A percentile compares a stretch with the other conserved stretches of the same genome.
Evolutionary conservation across 2,113 vertebrate species (phyloP).

Genomic region (Carlito syrichta): DNA sequence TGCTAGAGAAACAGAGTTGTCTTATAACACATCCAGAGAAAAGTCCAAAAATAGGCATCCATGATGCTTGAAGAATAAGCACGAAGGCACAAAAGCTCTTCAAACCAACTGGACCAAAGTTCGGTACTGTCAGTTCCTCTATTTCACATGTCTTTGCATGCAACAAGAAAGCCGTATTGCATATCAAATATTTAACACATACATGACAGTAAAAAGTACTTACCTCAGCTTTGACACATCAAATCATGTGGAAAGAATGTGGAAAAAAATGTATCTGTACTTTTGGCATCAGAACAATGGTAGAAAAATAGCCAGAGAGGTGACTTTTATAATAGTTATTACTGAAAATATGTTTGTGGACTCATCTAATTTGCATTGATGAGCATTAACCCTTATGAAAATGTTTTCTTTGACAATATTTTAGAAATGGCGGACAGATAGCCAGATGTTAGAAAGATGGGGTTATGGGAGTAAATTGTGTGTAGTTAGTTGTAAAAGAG

Average conservation of each 20-base stretch:
- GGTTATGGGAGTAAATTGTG: too few relatives aligned
- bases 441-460: too few relatives aligned
- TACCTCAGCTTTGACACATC: background rate
- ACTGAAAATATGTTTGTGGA: conserved; percentile 18
- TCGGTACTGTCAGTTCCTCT: background rate
- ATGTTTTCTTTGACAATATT: background rate
- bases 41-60: background rate
- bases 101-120: background rate
- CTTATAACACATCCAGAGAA: background rate
- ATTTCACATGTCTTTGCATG: background rate
- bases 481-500: too few relatives aligned
- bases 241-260: background rate
- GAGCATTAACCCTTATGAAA: conserved; percentile 19
- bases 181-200: conserved; percentile 4
- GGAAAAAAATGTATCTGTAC: background rate
- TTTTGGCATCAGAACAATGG: background rate
- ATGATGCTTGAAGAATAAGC: background rate
- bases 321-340: background rate
- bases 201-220: background rate
- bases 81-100: background rate
- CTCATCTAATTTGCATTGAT: background rate
- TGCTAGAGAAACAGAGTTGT: background rate
- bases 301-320: background rate
- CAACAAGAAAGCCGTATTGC: background rate
- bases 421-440: too few relatives aligned